Evolutionary conservation across 1,140 invertebrate genomes (phyloP).

Genomic region (Diploscapter pachys): DNA sequence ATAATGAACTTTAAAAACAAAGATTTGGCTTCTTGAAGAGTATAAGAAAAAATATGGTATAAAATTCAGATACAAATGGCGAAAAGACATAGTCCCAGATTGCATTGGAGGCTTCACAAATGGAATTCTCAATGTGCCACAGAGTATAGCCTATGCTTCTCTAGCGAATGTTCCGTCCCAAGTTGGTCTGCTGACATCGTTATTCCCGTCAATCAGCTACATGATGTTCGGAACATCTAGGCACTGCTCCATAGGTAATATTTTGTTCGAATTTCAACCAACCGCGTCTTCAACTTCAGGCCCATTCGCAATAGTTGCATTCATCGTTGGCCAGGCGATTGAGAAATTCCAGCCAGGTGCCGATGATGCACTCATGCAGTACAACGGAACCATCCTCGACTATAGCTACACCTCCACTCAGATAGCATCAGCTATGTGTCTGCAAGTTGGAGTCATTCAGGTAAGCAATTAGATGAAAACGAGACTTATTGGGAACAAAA

Average conservation of each 20-base stretch:
- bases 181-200: slow-evolving; percentile 60
- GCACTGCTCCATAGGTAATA: slow-evolving; percentile 59
- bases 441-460: neutral
- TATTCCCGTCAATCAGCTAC: slow-evolving; percentile 60
- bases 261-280: too few species aligned
- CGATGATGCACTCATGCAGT: slow-evolving; percentile 22
- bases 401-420: neutral
- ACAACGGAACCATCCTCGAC: neutral
- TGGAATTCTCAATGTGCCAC: too few species aligned
- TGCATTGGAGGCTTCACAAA: too few species aligned
- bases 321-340: slow-evolving; percentile 57
- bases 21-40: too few species aligned
- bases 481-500: slow-evolving; percentile 1
- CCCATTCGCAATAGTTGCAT: slow-evolving; percentile 60
- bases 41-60: too few species aligned
- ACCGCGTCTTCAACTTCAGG: too few species aligned
- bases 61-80: too few species aligned
- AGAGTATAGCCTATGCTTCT: slow-evolving; percentile 58
- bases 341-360: slow-evolving; percentile 40
- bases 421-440: neutral
- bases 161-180: slow-evolving; percentile 59
- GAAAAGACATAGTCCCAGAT: too few species aligned
- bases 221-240: slow-evolving; percentile 60
- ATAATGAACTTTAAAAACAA: too few species aligned
- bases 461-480: neutral